A percentile compares a stretch with the other conserved stretches of the same genome.
Conservation (phyloP, 2,113 vertebrate genomes). For the Rhombomys opimus region DNA sequence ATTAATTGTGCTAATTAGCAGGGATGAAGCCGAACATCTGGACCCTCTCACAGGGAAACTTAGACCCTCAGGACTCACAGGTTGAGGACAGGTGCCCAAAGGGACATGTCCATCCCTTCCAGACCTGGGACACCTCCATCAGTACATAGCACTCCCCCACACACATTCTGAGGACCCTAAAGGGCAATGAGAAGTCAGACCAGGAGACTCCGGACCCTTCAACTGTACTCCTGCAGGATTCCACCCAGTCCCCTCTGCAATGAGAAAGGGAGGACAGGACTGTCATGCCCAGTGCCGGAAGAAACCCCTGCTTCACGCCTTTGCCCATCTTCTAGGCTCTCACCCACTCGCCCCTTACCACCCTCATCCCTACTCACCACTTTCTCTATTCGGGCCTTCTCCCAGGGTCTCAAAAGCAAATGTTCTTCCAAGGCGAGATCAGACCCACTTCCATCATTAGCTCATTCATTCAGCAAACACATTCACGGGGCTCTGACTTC, state of each 20-base stretch:
- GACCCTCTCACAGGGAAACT: slow-evolving; percentile 84
- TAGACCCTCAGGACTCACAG: slow-evolving; percentile 74
- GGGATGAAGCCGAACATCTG: slow-evolving; percentile 94
- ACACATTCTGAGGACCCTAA: not conserved
- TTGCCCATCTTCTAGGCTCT: not conserved
- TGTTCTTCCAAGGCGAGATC: slow-evolving; percentile 15
- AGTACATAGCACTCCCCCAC: not conserved
- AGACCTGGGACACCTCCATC: not conserved
- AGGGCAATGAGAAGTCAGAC: not conserved
- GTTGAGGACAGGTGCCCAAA: slow-evolving; percentile 59
- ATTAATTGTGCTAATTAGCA: slow-evolving; percentile 97
- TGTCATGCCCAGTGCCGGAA: not conserved
- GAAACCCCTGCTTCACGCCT: not conserved
- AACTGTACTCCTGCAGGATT: not conserved
- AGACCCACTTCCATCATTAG: not conserved
- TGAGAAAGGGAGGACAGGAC: not conserved
- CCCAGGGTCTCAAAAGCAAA: not conserved
- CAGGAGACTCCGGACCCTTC: not conserved
- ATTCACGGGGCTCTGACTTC: not conserved
- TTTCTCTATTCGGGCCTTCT: not conserved
- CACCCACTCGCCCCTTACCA: not conserved
- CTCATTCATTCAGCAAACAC: not conserved
- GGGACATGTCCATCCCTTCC: slow-evolving; percentile 58
- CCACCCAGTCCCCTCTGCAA: not conserved
- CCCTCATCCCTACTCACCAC: not conserved